Evolutionary conservation across 35 echinoderm and acorn worm genomes (phyloP), one percentile per base, ranked within the genome.

Genomic region (Stichopus chloronotus): DNA sequence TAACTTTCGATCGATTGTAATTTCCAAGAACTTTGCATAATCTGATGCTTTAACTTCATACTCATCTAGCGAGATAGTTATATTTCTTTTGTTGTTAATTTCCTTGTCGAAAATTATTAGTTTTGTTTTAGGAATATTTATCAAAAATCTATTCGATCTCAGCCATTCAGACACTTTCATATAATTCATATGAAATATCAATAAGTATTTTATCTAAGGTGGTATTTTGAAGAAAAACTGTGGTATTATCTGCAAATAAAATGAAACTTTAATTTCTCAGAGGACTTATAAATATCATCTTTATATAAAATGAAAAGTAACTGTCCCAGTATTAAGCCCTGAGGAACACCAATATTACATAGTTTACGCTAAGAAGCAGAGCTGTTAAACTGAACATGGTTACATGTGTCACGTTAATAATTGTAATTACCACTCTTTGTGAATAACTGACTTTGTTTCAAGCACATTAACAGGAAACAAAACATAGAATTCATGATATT

Each of bases 231-330:
- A n/a, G n/a, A n/a, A n/a, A n/a, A n/a, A n/a, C n/a, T n/a, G n/a
- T n/a, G n/a, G 92, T 88, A 83, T 94, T 86, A 80, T 94, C 92
- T 56, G 92, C 92, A 89, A 76, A 88, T 12, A 88, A 56, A 80
- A 94, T 61, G 86, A 79, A 94, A 58, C 57, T 87, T n/a, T 52
- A 89, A 80, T 13, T 25, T 19, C 12, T 58, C 57, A 7, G 72
- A 94, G 23, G 92, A 94, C 23, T 79, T 78, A 57, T 14, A 76
- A 60, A 94, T 94, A 94, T 90, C 86, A 87, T 88, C 80, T 57
- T 79, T 21, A 61, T 88, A 94, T 78, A 94, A 55, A 78, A 94
- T 43, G 86, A 94, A 94, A 56, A 94, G 76, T 59, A 94, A 53
- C 55, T 61, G 92, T 56, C 92, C 86, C 72, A 94, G 53, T 25